These are phyloP conservation scores for Avahi laniger DNA, from an alignment of 2,797 vertebrate species.

Conservation along the genomic window DNA sequence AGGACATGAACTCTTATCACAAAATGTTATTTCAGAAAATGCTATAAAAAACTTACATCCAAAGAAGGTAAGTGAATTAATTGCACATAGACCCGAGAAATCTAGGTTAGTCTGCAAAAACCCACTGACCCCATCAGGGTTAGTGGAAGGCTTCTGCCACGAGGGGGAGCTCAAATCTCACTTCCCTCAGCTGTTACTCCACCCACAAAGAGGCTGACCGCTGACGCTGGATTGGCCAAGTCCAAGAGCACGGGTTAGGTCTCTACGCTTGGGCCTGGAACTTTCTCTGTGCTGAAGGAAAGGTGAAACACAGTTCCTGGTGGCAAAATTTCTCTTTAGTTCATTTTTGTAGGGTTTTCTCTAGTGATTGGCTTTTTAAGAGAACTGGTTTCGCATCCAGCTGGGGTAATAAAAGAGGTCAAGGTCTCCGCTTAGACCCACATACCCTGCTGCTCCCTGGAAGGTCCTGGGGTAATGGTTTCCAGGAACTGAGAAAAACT, in stretches of 20 bases:
- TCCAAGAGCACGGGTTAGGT: neutral
- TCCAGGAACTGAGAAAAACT: neutral
- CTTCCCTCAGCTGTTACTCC: neutral
- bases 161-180: slow-evolving; percentile 69
- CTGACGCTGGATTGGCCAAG: neutral
- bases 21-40: slow-evolving; percentile 30
- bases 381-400: neutral
- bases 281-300: neutral
- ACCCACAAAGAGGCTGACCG: neutral
- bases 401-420: neutral
- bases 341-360: neutral
- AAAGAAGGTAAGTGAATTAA: neutral
- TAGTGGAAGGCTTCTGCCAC: slow-evolving; percentile 47
- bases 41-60: neutral
- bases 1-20: neutral
- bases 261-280: neutral
- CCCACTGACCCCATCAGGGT: neutral
- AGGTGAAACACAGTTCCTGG: neutral
- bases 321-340: neutral
- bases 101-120: neutral
- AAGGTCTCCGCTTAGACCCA: neutral
- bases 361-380: neutral
- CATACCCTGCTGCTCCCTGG: neutral
- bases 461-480: neutral
- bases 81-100: neutral